Conservation (phyloP, 2,113 vertebrate species). For the Toxostoma redivivum region DNA sequence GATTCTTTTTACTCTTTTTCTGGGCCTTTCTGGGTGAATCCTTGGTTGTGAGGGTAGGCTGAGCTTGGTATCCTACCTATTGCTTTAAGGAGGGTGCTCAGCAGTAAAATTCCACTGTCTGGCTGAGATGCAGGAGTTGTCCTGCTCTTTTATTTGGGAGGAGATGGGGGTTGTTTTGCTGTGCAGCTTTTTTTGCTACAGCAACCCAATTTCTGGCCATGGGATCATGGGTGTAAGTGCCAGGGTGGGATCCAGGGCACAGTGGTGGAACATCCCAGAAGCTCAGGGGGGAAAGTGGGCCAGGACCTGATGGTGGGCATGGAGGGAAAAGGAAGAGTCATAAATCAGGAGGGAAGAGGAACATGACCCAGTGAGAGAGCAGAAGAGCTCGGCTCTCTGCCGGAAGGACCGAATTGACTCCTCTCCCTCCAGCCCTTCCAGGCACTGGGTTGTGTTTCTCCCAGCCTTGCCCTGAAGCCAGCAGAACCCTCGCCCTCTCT, state of each 20-base stretch:
- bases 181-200: neutral
- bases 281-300: neutral
- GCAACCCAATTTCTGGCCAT: neutral
- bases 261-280: fast-evolving
- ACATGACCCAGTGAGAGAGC: neutral
- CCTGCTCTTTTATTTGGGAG: neutral
- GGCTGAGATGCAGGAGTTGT: neutral
- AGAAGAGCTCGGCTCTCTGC: neutral
- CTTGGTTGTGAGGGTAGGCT: neutral
- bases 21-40: neutral
- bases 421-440: neutral
- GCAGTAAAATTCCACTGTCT: neutral
- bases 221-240: neutral
- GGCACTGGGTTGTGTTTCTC: neutral
- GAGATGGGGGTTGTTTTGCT: neutral
- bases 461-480: fast-evolving
- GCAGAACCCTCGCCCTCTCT: neutral
- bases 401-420: neutral
- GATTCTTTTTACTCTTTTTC: neutral
- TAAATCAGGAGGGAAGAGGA: neutral
- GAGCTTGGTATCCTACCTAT: neutral
- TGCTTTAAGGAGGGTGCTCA: neutral
- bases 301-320: neutral
- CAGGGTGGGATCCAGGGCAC: no score
- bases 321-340: neutral